Percentiles rank a stretch among this genome's conserved stretches.
These are phyloP conservation scores for Leptinotarsa tumamoca DNA, from an alignment of 2,888 invertebrate species.

Conservation along the genomic window DNA sequence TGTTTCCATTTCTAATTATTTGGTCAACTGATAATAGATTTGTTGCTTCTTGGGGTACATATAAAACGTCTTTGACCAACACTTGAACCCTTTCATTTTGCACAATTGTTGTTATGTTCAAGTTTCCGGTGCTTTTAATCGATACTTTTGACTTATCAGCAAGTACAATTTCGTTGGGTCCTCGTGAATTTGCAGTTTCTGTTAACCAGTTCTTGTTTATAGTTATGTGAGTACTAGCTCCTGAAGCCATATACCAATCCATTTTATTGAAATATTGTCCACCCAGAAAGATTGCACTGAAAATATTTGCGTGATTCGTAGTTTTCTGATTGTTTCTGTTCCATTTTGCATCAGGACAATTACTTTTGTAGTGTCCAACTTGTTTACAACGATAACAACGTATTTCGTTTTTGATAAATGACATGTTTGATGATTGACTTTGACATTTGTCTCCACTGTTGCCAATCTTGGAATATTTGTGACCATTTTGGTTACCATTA, in stretches of 20 bases:
- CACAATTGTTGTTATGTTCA: too few species aligned
- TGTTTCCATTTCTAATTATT: too few species aligned
- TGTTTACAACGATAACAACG: slow-evolving; percentile 44
- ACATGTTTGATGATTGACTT: not conserved
- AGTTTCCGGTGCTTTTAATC: too few species aligned
- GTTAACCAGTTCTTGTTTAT: slow-evolving; percentile 25
- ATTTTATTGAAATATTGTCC: slow-evolving; percentile 36
- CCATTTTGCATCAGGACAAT: not conserved
- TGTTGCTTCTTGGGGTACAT: too few species aligned
- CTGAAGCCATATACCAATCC: slow-evolving; percentile 53
- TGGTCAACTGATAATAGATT: too few species aligned
- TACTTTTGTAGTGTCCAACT: slow-evolving; percentile 36
- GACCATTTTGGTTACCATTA: too few species aligned
- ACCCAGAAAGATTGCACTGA: slow-evolving; percentile 29
- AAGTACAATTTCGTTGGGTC: slow-evolving; percentile 13
- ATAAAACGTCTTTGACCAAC: too few species aligned
- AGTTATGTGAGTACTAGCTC: slow-evolving; percentile 50
- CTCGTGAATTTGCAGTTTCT: slow-evolving; percentile 10
- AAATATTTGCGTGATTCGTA: slow-evolving; percentile 19
- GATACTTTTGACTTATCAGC: slow-evolving; percentile 8
- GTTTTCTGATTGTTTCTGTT: slow-evolving; percentile 10
- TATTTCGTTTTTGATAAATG: slow-evolving; percentile 13
- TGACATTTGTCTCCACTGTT: slow-evolving; percentile 1
- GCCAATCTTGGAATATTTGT: not conserved
- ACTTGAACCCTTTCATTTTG: not conserved